phyloP scores from a whole-genome alignment of 2,113 vertebrate genomes.

The Catharus bicknelli region DNA sequence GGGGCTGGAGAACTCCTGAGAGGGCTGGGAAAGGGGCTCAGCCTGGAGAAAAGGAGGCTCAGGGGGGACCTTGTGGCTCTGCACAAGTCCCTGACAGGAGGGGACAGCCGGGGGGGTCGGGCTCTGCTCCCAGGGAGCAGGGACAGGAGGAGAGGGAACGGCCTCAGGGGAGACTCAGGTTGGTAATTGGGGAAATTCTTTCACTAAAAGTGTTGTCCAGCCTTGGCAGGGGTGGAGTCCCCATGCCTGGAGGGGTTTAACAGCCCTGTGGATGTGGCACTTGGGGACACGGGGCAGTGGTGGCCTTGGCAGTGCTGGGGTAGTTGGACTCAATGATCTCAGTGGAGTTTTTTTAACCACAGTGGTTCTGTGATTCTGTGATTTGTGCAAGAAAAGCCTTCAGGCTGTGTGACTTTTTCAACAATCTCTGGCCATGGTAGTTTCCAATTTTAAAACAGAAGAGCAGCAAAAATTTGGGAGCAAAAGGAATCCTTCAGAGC shows the following conservation, averaged over 20 bases:
- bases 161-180: rapidly evolving
- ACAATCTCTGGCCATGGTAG: not conserved
- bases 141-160: not conserved
- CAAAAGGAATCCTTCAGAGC: not conserved
- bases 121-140: not conserved
- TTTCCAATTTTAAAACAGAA: not conserved
- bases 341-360: not conserved
- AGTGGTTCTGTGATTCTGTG: not conserved
- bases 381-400: not conserved
- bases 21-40: not conserved
- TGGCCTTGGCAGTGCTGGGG: not conserved
- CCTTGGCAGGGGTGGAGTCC: rapidly evolving
- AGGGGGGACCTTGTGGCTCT: not conserved
- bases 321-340: rapidly evolving
- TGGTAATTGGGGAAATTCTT: rapidly evolving
- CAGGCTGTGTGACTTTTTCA: not conserved
- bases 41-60: not conserved
- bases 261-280: not conserved
- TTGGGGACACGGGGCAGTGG: not conserved
- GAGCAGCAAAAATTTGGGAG: not conserved
- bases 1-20: not conserved
- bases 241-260: not conserved
- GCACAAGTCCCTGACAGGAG: not conserved
- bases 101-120: not conserved
- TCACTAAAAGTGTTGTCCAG: rapidly evolving